Conservation (phyloP, 2,888 invertebrate species). For the Tenodera sinensis region DNA sequence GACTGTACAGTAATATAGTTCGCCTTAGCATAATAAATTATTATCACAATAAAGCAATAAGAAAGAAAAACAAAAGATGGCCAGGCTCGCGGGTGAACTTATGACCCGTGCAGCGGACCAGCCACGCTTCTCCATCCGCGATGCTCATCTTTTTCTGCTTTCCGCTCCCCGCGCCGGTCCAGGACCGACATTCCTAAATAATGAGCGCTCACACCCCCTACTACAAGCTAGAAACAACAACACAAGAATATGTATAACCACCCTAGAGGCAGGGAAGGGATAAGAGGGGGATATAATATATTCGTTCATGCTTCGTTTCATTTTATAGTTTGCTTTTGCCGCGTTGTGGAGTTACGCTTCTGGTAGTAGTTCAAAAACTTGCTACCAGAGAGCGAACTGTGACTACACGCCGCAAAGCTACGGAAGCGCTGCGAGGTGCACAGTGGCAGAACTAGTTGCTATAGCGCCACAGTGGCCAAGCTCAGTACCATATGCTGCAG, state of each 20-base stretch:
- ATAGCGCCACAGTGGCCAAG: not conserved
- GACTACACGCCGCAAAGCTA: not conserved
- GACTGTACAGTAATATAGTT: slow-evolving; percentile 8
- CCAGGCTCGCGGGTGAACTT: slow-evolving; percentile 20
- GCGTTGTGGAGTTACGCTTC: not conserved
- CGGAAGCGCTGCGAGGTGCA: not conserved
- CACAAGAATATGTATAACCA: slow-evolving; percentile 10
- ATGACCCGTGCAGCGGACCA: slow-evolving; percentile 13
- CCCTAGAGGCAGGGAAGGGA: not conserved
- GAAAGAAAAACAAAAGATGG: not conserved
- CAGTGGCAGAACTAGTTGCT: not conserved
- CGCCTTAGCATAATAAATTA: slow-evolving; percentile 9
- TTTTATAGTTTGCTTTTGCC: slow-evolving; percentile 20
- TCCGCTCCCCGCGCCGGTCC: slow-evolving; percentile 1
- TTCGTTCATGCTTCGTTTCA: slow-evolving; percentile 22
- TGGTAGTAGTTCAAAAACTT: not conserved
- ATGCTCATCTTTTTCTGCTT: slow-evolving; percentile 8
- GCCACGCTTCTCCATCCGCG: slow-evolving; percentile 21
- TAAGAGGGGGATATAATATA: slow-evolving; percentile 19
- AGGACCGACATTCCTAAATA: slow-evolving; percentile 24
- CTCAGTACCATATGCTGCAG: too few species aligned
- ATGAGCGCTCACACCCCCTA: slow-evolving; percentile 24
- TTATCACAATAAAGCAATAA: not conserved
- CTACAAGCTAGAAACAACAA: slow-evolving; percentile 11
- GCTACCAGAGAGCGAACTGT: not conserved